Conservation (phyloP, 2,113 vertebrate species). For the Lycocorax pyrrhopterus region DNA sequence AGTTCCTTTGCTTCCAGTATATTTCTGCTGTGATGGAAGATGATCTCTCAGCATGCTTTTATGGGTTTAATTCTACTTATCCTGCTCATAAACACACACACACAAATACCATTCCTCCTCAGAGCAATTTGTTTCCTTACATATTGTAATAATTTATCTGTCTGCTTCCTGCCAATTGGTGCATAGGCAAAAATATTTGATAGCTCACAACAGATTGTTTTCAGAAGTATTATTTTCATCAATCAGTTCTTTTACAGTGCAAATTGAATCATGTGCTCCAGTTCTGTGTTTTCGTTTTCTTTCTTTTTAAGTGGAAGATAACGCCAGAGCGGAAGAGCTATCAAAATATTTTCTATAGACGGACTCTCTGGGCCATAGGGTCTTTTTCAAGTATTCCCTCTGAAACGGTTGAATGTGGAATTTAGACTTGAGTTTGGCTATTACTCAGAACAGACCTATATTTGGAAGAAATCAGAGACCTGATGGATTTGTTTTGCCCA, state of each 20-base stretch:
- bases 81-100: slow-evolving; percentile 14
- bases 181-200: slow-evolving; percentile 71
- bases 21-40: slow-evolving; percentile 21
- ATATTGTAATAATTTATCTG: slow-evolving; percentile 77
- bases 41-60: slow-evolving; percentile 60
- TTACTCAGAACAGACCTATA: slow-evolving; percentile 73
- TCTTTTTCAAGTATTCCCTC: slow-evolving; percentile 64
- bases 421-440: slow-evolving; percentile 72
- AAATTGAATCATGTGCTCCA: slow-evolving; percentile 5
- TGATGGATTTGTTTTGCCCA: slow-evolving; percentile 75
- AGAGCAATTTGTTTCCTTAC: slow-evolving; percentile 69
- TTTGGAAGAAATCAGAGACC: slow-evolving; percentile 79
- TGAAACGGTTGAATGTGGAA: slow-evolving; percentile 60
- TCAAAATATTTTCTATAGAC: slow-evolving; percentile 61
- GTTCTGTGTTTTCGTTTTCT: slow-evolving; percentile 18
- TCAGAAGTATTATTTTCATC: slow-evolving; percentile 56
- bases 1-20: slow-evolving; percentile 12
- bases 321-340: slow-evolving; percentile 26
- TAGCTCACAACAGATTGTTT: slow-evolving; percentile 73
- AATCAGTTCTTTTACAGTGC: slow-evolving; percentile 5
- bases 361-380: slow-evolving; percentile 24
- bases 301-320: slow-evolving; percentile 3
- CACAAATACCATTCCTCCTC: slow-evolving; percentile 60
- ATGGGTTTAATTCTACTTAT: slow-evolving; percentile 45
- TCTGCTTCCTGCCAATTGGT: slow-evolving; percentile 69